phyloP scores from a whole-genome alignment of 2,797 vertebrate species.

The Rhyacichthys aspro region DNA sequence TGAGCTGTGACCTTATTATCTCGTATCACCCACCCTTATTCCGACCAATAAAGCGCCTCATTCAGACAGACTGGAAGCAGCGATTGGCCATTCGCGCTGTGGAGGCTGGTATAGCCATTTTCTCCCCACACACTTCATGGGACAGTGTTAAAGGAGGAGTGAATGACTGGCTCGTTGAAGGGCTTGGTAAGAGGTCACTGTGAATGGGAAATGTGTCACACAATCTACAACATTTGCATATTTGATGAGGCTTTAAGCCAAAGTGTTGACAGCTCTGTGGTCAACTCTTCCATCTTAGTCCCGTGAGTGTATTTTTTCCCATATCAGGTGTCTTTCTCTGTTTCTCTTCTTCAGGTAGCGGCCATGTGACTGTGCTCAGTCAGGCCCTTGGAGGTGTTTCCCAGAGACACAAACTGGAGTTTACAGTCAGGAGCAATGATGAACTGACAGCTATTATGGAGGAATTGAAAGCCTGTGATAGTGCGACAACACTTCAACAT shows the following conservation, averaged over 20 bases:
- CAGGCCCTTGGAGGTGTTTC: conserved; percentile 57
- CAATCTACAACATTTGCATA: conserved; percentile 20
- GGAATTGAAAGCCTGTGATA: conserved; percentile 74
- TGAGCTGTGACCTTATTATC: conserved; percentile 85
- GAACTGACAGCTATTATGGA: conserved; percentile 74
- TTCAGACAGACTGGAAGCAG: conserved; percentile 92
- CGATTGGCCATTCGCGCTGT: conserved; percentile 86
- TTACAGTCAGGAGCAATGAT: conserved; percentile 66
- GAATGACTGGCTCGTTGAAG: conserved; percentile 90
- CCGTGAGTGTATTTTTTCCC: conserved; percentile 14
- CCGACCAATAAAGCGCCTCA: conserved; percentile 83
- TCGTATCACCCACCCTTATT: conserved; percentile 96
- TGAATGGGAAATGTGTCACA: conserved; percentile 30
- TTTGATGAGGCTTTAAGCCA: conserved; percentile 26
- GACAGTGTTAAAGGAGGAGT: conserved; percentile 88
- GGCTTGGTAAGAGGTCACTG: conserved; percentile 84
- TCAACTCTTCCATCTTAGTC: conserved; percentile 6
- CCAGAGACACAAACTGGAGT: conserved; percentile 84
- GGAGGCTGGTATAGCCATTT: conserved; percentile 87
- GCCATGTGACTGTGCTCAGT: conserved; percentile 77
- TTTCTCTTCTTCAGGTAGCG: conserved; percentile 75
- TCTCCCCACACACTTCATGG: conserved; percentile 94
- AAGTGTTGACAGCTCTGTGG: conserved; percentile 20
- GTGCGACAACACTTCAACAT: conserved; percentile 66
- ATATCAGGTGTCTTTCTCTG: conserved; percentile 38